Base-by-base conservation (phyloP, 30 jellyfish, hydroid and myxozoan species). In the Sanderia malayensis region DNA sequence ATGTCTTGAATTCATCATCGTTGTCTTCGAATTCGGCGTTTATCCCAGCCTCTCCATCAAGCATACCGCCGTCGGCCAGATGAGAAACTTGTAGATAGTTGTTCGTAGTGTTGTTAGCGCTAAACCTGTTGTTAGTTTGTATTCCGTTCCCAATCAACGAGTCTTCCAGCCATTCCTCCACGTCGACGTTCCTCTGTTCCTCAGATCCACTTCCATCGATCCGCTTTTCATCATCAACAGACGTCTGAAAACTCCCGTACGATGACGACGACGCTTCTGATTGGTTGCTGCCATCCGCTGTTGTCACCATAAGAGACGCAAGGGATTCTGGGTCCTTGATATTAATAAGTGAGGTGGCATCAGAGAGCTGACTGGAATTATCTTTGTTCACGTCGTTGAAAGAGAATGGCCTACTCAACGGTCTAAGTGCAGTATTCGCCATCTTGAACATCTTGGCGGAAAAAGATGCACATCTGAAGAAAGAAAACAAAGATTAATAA, bases 281-380 rank as follows among this genome's bases (percentile, higher is more conserved):
- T 2, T 41, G 64, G 46, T 49, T 49, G 24, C 22, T 58, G 2
- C 46, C 88, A n/a, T n/a, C n/a, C n/a, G n/a, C n/a, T n/a, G 44
- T 62, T 11, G 89, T 30, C 6, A 28, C 73, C 58, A 25, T 65
- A n/a, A 74, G 47, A 13, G 89, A 61, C 18, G 69, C 70, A 46
- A 55, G 32, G 66, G 89, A 78, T 65, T 66, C 89, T 52, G 89
- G 82, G 70, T 78, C 89, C 53, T 78, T 78, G 45, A 52, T 64
- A 31, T 64, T 78, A 52, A 28, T 78, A n/a, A n/a, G n/a, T n/a
- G 45, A 65, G 0, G 89, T 64, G 28, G 2, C 26, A 4, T 28
- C 57, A 2, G 27, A 21, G 1, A 11, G 4, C 20, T 17, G 47
- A n/a, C n/a, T n/a, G n/a, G n/a, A n/a, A n/a, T n/a, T n/a, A n/a